Percentiles rank a stretch among this genome's conserved stretches.
Conservation (phyloP, 2,888 invertebrate genomes). For the Clusia tigrina region DNA sequence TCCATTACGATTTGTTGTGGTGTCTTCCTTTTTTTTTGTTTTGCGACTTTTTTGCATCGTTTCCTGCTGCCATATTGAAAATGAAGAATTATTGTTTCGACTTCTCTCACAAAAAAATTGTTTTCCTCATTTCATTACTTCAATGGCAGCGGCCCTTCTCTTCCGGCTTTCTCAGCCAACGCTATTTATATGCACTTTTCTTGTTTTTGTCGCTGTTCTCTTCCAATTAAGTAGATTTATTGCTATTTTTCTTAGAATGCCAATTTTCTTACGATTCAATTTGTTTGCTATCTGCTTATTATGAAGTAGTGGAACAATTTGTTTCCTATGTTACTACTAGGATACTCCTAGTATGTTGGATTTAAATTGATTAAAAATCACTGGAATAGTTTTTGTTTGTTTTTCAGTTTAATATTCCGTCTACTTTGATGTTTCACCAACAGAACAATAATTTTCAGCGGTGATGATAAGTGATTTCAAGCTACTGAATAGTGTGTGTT, state of each 20-base stretch:
- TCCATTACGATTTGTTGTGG: conserved; percentile 41
- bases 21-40: conserved; percentile 29
- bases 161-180: too few species aligned
- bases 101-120: background rate
- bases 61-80: too few species aligned
- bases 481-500: too few species aligned
- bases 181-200: conserved; percentile 16
- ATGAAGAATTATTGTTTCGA: conserved; percentile 50
- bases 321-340: background rate
- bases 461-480: too few species aligned
- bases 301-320: background rate
- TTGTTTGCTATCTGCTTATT: background rate
- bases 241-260: conserved; percentile 14
- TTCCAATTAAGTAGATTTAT: conserved; percentile 26
- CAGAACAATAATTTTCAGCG: too few species aligned
- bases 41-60: too few species aligned
- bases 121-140: background rate
- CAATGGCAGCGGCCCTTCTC: background rate
- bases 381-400: too few species aligned
- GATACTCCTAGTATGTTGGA: too few species aligned
- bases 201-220: conserved; percentile 15
- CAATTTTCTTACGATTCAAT: background rate
- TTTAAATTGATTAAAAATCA: too few species aligned
- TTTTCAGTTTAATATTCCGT: too few species aligned
- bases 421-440: too few species aligned